Percentiles rank a stretch among this genome's conserved stretches.
These are phyloP conservation scores for Lutjanus campechanus DNA, from an alignment of 2,797 vertebrate species.

Conservation along the genomic window DNA sequence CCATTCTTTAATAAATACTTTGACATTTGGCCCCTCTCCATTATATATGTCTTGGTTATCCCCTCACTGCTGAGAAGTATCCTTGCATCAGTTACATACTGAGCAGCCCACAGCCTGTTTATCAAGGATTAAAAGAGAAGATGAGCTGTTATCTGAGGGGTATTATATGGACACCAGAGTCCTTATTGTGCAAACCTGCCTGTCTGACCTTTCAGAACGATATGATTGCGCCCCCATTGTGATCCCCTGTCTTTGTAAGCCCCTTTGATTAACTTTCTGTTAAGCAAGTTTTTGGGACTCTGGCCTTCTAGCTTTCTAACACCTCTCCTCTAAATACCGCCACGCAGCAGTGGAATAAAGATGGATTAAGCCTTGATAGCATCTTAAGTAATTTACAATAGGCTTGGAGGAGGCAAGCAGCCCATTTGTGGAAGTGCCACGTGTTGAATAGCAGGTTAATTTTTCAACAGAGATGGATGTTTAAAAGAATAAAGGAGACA, in stretches of 20 bases:
- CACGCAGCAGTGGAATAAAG: constrained; percentile 85
- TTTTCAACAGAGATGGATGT: constrained; percentile 93
- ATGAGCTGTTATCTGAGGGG: constrained; percentile 80
- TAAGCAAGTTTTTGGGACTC: constrained; percentile 94
- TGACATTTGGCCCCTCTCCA: constrained; percentile 68
- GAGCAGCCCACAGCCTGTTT: constrained; percentile 88
- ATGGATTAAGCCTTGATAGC: constrained; percentile 96
- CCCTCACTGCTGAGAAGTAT: constrained; percentile 55
- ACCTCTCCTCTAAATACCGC: constrained; percentile 86
- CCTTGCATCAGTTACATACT: constrained; percentile 85
- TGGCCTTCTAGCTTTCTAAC: constrained; percentile 77
- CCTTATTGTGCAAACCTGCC: constrained; percentile 79
- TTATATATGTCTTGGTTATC: constrained; percentile 69
- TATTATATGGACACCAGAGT: constrained; percentile 83
- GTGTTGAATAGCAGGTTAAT: constrained; percentile 92
- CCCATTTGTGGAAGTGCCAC: constrained; percentile 92
- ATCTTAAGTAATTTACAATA: constrained; percentile 97
- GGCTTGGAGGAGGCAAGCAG: constrained; percentile 89
- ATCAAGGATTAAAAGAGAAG: constrained; percentile 94
- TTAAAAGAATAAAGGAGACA: constrained; percentile 91
- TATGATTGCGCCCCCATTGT: constrained; percentile 79
- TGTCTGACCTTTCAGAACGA: constrained; percentile 77
- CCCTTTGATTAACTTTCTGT: constrained; percentile 94
- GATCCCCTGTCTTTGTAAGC: constrained; percentile 87
- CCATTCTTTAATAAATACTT: constrained; percentile 67